Evolutionary conservation across 2,797 vertebrate genomes (phyloP).

Genomic region (Sternarchorhynchus goeldii): DNA sequence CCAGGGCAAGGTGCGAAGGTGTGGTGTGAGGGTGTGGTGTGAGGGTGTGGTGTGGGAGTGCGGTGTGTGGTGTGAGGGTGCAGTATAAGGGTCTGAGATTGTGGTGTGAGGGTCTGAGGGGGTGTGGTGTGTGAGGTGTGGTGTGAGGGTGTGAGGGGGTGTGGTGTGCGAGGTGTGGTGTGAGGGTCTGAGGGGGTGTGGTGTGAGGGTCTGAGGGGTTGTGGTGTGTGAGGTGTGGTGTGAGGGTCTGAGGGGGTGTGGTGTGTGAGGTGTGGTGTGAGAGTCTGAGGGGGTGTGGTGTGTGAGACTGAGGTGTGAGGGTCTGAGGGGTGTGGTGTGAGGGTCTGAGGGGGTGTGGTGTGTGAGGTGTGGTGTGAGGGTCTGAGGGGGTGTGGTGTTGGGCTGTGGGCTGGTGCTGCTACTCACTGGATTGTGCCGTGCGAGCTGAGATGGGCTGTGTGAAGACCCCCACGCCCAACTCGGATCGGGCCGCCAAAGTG

Average conservation of each 20-base stretch:
- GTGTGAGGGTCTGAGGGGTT: conserved; percentile 77
- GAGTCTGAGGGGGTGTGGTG: neutral
- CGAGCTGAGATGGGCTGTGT: conserved; percentile 83
- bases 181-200: no score
- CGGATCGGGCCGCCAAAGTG: conserved; percentile 88
- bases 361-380: no score
- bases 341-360: neutral
- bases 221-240: conserved; percentile 75
- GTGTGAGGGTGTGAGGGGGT: neutral
- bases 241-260: neutral
- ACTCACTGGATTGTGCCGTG: conserved; percentile 95
- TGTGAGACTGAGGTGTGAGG: no score
- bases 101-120: neutral
- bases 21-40: no score
- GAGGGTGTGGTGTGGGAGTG: no score
- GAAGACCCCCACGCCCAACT: conserved; percentile 88
- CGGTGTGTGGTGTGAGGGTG: neutral
- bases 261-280: neutral
- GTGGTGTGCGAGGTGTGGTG: no score
- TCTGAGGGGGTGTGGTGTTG: no score
- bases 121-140: no score
- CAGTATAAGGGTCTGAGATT: neutral
- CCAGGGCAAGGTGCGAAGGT: no score
- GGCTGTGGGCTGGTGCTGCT: neutral
- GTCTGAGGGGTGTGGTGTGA: neutral